A percentile compares a stretch with the other conserved stretches of the same genome.
phyloP scores from a whole-genome alignment of 2,888 invertebrate species.

The Thumatha senex region DNA sequence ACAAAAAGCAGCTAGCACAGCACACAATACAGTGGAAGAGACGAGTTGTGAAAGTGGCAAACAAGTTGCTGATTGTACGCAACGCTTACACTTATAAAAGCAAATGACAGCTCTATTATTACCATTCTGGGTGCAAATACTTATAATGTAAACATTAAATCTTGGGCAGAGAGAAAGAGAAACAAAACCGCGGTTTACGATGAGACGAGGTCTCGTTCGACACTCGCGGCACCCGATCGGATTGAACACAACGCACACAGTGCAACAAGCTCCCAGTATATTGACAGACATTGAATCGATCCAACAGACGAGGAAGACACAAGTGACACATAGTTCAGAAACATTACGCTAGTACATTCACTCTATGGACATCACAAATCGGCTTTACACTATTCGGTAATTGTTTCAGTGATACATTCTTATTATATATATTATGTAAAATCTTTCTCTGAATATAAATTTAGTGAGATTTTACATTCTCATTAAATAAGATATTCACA shows the following conservation, averaged over 20 bases:
- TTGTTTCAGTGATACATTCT: too few relatives aligned
- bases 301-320: constrained; percentile 67
- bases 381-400: constrained; percentile 1
- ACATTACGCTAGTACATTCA: constrained; percentile 24
- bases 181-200: constrained; percentile 39
- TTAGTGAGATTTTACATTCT: neutral
- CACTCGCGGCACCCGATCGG: constrained; percentile 35
- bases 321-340: constrained; percentile 50
- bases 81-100: constrained; percentile 82
- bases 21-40: constrained; percentile 83
- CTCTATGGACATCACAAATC: constrained; percentile 8
- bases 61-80: constrained; percentile 79
- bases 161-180: constrained; percentile 74
- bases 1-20: constrained; percentile 84
- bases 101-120: constrained; percentile 83
- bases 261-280: constrained; percentile 56
- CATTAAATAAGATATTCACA: neutral
- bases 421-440: too few relatives aligned
- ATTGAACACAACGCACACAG: constrained; percentile 50
- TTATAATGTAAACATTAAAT: constrained; percentile 62
- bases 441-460: too few relatives aligned
- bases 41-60: constrained; percentile 81
- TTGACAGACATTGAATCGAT: constrained; percentile 57
- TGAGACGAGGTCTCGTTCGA: constrained; percentile 39
- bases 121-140: constrained; percentile 78